phyloP scores from a whole-genome alignment of 2,797 vertebrate genomes.

The Phalloptychus januarius region DNA sequence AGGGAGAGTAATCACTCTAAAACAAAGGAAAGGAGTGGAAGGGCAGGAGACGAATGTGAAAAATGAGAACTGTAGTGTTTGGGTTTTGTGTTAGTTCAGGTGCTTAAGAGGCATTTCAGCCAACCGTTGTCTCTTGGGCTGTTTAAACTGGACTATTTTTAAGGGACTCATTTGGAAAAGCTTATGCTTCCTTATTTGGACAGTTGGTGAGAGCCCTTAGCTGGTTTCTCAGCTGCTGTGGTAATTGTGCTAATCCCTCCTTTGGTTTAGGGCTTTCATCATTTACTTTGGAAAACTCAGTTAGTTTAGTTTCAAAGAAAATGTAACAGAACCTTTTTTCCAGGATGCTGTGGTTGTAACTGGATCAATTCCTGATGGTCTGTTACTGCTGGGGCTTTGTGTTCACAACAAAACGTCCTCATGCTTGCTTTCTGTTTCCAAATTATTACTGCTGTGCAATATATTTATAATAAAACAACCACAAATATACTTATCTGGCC shows the following conservation, averaged over 20 bases:
- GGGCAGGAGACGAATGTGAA: background rate
- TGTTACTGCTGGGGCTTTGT: slow-evolving; percentile 10
- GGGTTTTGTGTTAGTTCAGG: slow-evolving; percentile 7
- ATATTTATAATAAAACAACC: background rate
- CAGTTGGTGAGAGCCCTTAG: background rate
- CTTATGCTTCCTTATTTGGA: slow-evolving; percentile 1
- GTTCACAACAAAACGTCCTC: background rate
- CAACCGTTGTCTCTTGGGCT: background rate
- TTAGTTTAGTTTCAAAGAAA: slow-evolving; percentile 28
- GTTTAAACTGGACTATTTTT: background rate
- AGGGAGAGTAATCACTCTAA: background rate
- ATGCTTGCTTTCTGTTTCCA: background rate
- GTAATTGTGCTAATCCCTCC: background rate
- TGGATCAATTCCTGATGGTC: slow-evolving; percentile 11
- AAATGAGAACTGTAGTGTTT: slow-evolving; percentile 10
- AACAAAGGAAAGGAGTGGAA: slow-evolving; percentile 15
- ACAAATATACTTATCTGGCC: background rate
- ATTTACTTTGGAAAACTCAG: slow-evolving; percentile 21
- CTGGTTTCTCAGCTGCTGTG: slow-evolving; percentile 1
- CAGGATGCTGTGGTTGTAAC: slow-evolving; percentile 23
- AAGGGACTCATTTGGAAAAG: background rate
- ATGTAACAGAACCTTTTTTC: slow-evolving; percentile 9
- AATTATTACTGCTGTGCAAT: background rate
- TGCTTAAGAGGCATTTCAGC: background rate
- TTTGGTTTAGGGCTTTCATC: background rate